These are phyloP conservation scores for Bungarus multicinctus DNA, from an alignment of 2,113 vertebrate species.

Conservation along the genomic window DNA sequence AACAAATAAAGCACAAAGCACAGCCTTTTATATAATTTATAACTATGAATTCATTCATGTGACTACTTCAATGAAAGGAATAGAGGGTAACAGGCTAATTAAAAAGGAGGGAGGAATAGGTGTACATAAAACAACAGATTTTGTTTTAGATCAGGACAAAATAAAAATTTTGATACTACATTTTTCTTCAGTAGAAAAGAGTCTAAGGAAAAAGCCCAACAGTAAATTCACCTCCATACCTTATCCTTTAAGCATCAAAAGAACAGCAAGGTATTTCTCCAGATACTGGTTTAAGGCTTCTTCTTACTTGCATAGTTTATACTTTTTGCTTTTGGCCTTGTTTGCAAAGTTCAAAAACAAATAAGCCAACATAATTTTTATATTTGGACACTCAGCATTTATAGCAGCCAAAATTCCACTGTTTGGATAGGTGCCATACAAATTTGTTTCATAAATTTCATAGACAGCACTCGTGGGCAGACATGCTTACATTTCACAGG, in stretches of 20 bases:
- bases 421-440: background rate
- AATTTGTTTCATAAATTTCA: background rate
- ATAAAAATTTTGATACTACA: background rate
- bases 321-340: background rate
- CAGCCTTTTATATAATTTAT: background rate
- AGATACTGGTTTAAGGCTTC: background rate
- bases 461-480: background rate
- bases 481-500: background rate
- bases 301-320: background rate
- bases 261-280: background rate
- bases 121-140: background rate
- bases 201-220: background rate
- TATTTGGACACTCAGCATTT: background rate
- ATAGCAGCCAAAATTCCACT: background rate
- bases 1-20: background rate
- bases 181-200: background rate
- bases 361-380: background rate
- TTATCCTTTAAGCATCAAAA: background rate
- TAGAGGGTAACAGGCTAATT: background rate
- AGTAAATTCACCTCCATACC: background rate
- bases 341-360: background rate
- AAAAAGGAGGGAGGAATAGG: conserved; percentile 13
- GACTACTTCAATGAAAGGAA: background rate
- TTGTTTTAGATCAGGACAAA: background rate
- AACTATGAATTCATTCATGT: background rate